A percentile compares a stretch with the other conserved stretches of the same genome.
These are phyloP conservation scores for Bergia puertoricense DNA, from an alignment of 92 coral and sea anemone genomes.

Conservation along the genomic window DNA sequence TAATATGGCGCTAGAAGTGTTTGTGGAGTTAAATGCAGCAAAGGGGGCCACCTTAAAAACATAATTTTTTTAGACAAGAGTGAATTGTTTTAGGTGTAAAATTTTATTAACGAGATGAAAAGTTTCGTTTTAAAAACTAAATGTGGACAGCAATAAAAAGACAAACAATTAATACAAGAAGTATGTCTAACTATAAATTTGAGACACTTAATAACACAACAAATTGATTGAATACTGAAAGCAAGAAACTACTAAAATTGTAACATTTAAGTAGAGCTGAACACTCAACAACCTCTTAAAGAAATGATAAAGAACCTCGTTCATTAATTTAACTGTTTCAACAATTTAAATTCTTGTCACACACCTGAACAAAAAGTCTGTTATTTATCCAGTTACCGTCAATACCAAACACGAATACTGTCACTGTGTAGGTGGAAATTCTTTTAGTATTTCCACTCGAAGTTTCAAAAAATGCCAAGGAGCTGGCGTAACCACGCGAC, in stretches of 20 bases:
- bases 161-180: too few relatives aligned
- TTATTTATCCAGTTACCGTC: not conserved
- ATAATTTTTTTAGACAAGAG: not conserved
- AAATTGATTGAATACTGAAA: too few relatives aligned
- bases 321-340: not conserved
- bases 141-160: too few relatives aligned
- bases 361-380: not conserved
- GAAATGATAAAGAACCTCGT: not conserved
- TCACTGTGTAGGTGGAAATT: not conserved
- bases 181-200: too few relatives aligned
- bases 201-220: too few relatives aligned
- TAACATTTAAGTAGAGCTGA: not conserved
- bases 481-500: not conserved
- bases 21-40: not conserved
- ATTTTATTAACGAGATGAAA: not conserved
- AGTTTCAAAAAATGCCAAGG: not conserved
- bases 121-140: not conserved
- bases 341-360: not conserved
- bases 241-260: too few relatives aligned
- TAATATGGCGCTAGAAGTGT: not conserved
- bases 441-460: not conserved
- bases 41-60: not conserved
- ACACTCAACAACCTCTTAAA: not conserved
- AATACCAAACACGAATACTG: not conserved
- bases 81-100: not conserved